Base-by-base conservation (phyloP, 2,113 vertebrate genomes). In the Tringa solitaria region DNA sequence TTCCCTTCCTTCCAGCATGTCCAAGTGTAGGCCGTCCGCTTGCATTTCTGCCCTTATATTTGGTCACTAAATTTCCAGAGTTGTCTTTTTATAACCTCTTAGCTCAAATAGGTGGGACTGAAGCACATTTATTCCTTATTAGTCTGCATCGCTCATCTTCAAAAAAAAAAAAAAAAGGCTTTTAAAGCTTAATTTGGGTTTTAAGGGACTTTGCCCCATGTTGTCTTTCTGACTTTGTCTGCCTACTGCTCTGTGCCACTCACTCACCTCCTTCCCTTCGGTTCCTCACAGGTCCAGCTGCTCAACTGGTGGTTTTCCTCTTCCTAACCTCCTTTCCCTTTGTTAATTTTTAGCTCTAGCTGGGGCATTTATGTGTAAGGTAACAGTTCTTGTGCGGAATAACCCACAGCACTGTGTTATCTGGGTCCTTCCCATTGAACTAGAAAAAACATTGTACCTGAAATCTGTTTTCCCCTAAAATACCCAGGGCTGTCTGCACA, bases 331-430 rank as follows among this genome's bases (percentile, higher is more conserved):
- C 19, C 16, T 51, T 74, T 16, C 50, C 14, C 50, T 56, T 9
- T 22, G 27, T 32, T 76, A 23, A 24, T 68, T 46, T 94, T 72
- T 35, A 70, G 18, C 32, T 56, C 26, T 35, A 3, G 22, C 2
- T 72, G 56, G 33, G 12, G 26, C 1, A 0, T 74, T 79, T 26
- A 2, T 13, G 14, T 10, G 8, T 14, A 22, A 7, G 3, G 17
- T 28, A 12, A 4, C 18, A 10, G 9, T n/a, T 51, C 43, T 21
- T 15, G 7, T 9, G 7, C 14, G 56, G 54, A 75, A 9, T 48
- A 59, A 16, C 54, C 7, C 23, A 0, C 39, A 28, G 0, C 0
- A 0, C 23, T 45, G 4, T 23, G 14, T 63, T 89, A 19, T 3
- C 35, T 12, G n/a, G 32, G 17, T 46, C 41, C 30, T 87, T 74